phyloP scores from a whole-genome alignment of 2,113 vertebrate genomes.

The Strix aluco region DNA sequence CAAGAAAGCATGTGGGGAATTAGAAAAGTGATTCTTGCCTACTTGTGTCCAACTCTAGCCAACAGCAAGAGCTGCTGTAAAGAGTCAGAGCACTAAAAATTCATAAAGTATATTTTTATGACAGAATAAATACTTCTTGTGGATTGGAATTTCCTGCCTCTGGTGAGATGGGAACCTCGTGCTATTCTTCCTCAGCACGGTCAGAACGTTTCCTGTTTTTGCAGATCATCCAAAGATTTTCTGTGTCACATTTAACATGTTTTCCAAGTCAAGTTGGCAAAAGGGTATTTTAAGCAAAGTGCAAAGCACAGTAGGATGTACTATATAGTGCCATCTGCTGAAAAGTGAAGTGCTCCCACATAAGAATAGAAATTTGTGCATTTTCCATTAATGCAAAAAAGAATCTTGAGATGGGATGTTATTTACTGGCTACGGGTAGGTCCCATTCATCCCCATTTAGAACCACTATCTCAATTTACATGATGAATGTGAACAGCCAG shows the following conservation, averaged over 20 bases:
- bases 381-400: constrained; percentile 42
- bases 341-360: constrained; percentile 54
- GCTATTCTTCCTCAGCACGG: constrained; percentile 12
- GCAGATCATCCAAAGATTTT: constrained; percentile 56
- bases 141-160: constrained; percentile 1
- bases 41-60: background rate
- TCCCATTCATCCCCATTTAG: constrained; percentile 44
- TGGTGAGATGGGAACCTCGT: background rate
- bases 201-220: constrained; percentile 55
- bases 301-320: constrained; percentile 65
- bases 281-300: constrained; percentile 62
- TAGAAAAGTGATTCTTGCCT: background rate
- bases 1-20: background rate
- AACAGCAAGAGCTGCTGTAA: background rate
- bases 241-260: constrained; percentile 55
- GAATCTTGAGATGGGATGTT: background rate
- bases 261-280: constrained; percentile 62
- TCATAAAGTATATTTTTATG: background rate
- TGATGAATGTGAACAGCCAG: background rate
- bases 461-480: constrained; percentile 4
- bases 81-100: background rate
- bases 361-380: constrained; percentile 46
- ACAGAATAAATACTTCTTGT: background rate
- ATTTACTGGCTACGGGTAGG: background rate
- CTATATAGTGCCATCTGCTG: constrained; percentile 63